Base-by-base conservation (phyloP, 2,113 vertebrate genomes). In the Pantherophis guttatus region DNA sequence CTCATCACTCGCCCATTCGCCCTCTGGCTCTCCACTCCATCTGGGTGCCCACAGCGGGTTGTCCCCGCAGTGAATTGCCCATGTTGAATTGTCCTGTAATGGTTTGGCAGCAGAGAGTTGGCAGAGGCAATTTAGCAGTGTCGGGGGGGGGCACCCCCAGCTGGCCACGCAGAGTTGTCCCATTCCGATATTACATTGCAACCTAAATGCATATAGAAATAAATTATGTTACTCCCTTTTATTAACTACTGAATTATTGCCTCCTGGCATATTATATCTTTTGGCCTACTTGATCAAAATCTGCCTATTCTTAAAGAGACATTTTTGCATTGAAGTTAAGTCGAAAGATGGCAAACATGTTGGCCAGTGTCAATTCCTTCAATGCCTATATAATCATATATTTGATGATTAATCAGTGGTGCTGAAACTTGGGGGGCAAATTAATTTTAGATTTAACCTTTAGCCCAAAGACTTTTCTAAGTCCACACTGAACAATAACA, bases 1-100 rank as follows among this genome's bases (percentile, higher is more conserved):
- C 19, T 58, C 19, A 21, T 62, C 10, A 1, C 10, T 12, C 0
- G 4, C 11, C 10, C 26, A 29, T 4, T 13, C 26, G 0, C 26
- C 26, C 62, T 59, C 8, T 59, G 58, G 62, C 26, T 65, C 26
- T 65, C 62, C 26, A 65, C 26, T 65, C 62, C 26, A 65, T n/a
- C 62, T 65, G 26, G 26, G 11, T 29, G 29, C 11, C 26, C 26
- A 5, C 0, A 65, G 11, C 5, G 1, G 12, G 62, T 65, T 65
- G 62, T 13, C 62, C 26, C 11, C 11, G 0, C 62, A 65, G 62
- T 65, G 62, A 65, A n/a, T 65, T n/a, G 26, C 62, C 62, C 26
- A 13, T 29, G 62, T 12, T 65, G 62, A 65, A 29, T 65, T 65
- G 29, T 65, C 26, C 62, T 65, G 26, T 26, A n/a, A 65, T 65